Base-by-base conservation (phyloP, 2,113 vertebrate genomes). In the Caranx melampygus region DNA sequence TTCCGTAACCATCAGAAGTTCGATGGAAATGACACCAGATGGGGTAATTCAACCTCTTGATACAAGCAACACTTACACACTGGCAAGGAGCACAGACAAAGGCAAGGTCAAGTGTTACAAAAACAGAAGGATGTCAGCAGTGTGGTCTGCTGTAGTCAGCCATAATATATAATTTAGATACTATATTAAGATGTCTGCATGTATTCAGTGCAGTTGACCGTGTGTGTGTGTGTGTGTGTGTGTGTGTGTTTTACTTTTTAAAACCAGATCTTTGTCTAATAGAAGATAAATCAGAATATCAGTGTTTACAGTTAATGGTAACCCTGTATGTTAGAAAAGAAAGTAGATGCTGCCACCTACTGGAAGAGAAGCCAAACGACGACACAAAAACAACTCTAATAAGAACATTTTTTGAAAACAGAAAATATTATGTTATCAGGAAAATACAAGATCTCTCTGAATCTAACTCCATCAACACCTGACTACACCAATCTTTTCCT, bases 61-160 rank as follows among this genome's bases (percentile, higher is more conserved):
- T 61, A 51, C 37, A 73, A 68, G 35, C 31, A 31, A 44, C 26
- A 60, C 42, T 31, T 12, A 37, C 42, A 76, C 49, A 73, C 58
- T 26, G 44, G 16, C 58, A 55, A 47, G 20, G 54, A 55, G 63
- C 45, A 44, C 5, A 42, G 63, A 79, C 74, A 87, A 69, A 80
- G 69, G 12, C 85, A 91, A 89, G 80, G 90, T 89, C 89, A 87
- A 72, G 64, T 64, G 47, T 77, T 84, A 82, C 13, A 34, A 21
- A 6, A 1, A 20, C 14, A 31, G 8, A 58, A 51, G 0, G 3
- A 51, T 57, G 11, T n/a, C 40, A 62, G 31, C 8, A 12, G n/a
- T 65, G 15, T 57, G 34, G 71, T 78, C 57, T 9, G 61, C 60
- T 34, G 18, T 37, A 21, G n/a, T 75, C 57, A 59, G 18, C 21